Base-by-base conservation (phyloP, 2,797 vertebrate genomes). In the Gymnoscopelus braueri region DNA sequence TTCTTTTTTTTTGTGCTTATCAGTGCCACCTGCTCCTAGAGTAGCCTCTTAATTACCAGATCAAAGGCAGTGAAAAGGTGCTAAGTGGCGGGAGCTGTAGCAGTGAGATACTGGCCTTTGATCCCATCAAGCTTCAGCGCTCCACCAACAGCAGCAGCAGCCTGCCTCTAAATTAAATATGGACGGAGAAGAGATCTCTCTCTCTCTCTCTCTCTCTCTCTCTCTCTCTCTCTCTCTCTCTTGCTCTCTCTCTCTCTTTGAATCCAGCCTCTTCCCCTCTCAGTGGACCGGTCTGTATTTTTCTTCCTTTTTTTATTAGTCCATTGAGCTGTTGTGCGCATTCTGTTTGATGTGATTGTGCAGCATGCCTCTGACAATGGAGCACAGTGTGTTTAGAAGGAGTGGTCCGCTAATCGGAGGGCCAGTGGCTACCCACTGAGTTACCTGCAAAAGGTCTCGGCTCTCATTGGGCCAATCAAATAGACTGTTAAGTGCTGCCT, bases 31-130 rank as follows among this genome's bases (percentile, higher is more conserved):
- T 93, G 92, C 91, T 93, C 85, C 78, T 90, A 79, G 85, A 92
- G 67, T 91, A 89, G 86, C 88, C 86, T 94, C 92, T 94, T 94
- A 91, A 91, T 91, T 94, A 90, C 79, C 84, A 87, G 91, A 94
- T 94, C 92, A 94, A 95, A 93, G 90, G 79, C 70, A 82, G 86
- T 71, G 91, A 91, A 89, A 90, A 93, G 91, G 91, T 88, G 88
- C 87, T 91, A 92, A 95, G 91, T 91, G 90, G 92, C 76, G 82
- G 90, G 84, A 88, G 87, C 86, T 81, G 69, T 82, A 76, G 85
- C 84, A 89, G 90, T 87, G 88, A 66, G 75, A 87, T 71, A 48
- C 80, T 72, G 80, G 82, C 87, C 93, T 95, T 95, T 95, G 93
- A 95, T 95, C 92, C 91, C 26, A 72, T 82, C 81, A 35, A 35